These are phyloP conservation scores for Tetheella fluctuosa DNA, from an alignment of 2,888 invertebrate genomes.

Conservation along the genomic window DNA sequence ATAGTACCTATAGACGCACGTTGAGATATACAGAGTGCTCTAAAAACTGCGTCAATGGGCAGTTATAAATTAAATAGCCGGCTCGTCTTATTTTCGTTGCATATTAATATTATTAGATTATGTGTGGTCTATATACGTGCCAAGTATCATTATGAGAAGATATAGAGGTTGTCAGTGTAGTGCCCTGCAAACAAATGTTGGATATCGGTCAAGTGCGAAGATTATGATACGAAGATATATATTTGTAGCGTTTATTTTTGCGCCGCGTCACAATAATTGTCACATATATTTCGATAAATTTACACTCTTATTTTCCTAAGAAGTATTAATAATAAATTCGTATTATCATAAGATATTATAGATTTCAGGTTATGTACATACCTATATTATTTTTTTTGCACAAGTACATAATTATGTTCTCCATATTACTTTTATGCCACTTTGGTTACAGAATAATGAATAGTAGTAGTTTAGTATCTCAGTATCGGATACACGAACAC, in stretches of 20 bases:
- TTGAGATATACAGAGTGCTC: background rate
- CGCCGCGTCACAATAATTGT: too few species aligned
- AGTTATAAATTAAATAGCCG: background rate
- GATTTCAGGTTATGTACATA: too few species aligned
- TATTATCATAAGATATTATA: too few species aligned
- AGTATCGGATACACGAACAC: background rate
- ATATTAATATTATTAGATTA: slow-evolving; percentile 5
- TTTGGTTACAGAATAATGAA: too few species aligned
- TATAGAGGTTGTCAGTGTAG: background rate
- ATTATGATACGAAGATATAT: background rate
- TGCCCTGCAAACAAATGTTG: slow-evolving; percentile 4
- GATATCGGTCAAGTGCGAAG: background rate
- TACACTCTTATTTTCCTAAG: too few species aligned
- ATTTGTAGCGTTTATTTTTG: background rate
- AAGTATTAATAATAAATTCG: too few species aligned
- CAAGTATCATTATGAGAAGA: background rate
- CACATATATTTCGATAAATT: too few species aligned
- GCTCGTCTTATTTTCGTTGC: background rate
- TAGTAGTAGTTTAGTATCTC: too few species aligned
- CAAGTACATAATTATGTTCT: too few species aligned
- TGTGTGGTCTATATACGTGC: background rate
- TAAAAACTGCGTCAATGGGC: background rate
- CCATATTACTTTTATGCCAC: too few species aligned
- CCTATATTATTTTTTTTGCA: too few species aligned
- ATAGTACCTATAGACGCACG: too few species aligned